Conservation (phyloP, 2,888 invertebrate species). For the Piscicola geometra region DNA sequence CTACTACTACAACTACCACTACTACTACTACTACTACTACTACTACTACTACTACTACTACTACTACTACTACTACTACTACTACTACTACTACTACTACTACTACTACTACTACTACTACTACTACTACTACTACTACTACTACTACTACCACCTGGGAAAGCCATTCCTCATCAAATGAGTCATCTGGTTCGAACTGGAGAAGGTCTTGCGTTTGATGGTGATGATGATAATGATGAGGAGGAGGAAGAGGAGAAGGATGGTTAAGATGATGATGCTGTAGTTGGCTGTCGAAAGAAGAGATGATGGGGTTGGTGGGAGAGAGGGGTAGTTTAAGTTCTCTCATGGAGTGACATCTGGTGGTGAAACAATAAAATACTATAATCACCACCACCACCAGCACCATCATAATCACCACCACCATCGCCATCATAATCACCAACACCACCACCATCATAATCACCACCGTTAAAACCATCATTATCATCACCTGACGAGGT, state of each 20-base stretch:
- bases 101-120: no score
- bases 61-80: no score
- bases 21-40: no score
- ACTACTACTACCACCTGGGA: conserved; percentile 61
- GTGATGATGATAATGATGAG: no score
- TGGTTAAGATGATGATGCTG: not conserved
- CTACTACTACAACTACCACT: no score
- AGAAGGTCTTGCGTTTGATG: conserved; percentile 7
- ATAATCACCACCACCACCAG: not conserved
- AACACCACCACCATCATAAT: no score
- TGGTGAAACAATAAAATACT: not conserved
- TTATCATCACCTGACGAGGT: conserved; percentile 60
- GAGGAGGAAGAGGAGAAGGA: not conserved
- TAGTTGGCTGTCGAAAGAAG: not conserved
- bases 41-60: no score
- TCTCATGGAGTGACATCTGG: conserved; percentile 10
- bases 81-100: no score
- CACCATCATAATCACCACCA: not conserved
- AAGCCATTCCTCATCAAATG: conserved; percentile 78
- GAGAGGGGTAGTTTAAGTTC: not conserved
- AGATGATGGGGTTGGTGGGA: not conserved
- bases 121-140: not conserved
- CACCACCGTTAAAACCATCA: no score
- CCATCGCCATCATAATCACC: not conserved
- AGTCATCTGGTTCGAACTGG: conserved; percentile 54